Evolutionary conservation across 2,888 invertebrate species (phyloP).

Genomic region (Erpobdella octoculata): DNA sequence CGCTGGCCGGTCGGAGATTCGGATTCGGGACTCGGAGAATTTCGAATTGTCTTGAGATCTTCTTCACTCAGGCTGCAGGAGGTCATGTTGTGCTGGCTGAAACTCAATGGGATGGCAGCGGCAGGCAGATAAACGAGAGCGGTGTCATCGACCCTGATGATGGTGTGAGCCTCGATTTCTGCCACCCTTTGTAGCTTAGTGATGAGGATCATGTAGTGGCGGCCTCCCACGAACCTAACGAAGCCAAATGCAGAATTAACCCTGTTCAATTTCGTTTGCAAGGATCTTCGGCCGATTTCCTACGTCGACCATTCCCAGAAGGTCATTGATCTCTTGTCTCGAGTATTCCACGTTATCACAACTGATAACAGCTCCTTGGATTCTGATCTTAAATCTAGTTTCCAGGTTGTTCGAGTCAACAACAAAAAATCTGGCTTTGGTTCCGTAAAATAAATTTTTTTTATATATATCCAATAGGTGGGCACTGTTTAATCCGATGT

Average conservation of each 20-base stretch:
- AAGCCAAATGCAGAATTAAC: slow-evolving; percentile 77
- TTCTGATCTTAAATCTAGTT: slow-evolving; percentile 78
- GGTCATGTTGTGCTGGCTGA: too few relatives aligned
- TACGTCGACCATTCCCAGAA: slow-evolving; percentile 68
- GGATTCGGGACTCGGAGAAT: too few relatives aligned
- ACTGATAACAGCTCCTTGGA: too few relatives aligned
- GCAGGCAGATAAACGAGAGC: slow-evolving; percentile 83
- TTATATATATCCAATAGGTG: too few relatives aligned
- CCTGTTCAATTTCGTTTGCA: slow-evolving; percentile 59
- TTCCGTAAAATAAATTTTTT: too few relatives aligned
- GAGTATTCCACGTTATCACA: slow-evolving; percentile 78
- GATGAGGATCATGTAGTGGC: slow-evolving; percentile 87
- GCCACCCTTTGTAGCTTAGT: slow-evolving; percentile 87
- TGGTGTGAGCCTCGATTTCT: slow-evolving; percentile 82
- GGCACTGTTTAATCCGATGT: too few relatives aligned
- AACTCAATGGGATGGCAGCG: too few relatives aligned
- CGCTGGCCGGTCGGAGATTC: too few relatives aligned
- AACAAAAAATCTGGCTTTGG: slow-evolving; percentile 82
- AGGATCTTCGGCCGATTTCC: slow-evolving; percentile 58
- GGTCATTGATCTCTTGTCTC: slow-evolving; percentile 73
- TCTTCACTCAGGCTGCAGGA: too few relatives aligned
- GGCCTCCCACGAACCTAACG: slow-evolving; percentile 55
- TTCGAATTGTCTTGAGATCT: too few relatives aligned
- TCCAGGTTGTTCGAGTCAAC: slow-evolving; percentile 91
- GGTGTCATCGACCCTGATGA: slow-evolving; percentile 95